Conservation (phyloP, 2,888 invertebrate species). For the Troilus luridus region DNA sequence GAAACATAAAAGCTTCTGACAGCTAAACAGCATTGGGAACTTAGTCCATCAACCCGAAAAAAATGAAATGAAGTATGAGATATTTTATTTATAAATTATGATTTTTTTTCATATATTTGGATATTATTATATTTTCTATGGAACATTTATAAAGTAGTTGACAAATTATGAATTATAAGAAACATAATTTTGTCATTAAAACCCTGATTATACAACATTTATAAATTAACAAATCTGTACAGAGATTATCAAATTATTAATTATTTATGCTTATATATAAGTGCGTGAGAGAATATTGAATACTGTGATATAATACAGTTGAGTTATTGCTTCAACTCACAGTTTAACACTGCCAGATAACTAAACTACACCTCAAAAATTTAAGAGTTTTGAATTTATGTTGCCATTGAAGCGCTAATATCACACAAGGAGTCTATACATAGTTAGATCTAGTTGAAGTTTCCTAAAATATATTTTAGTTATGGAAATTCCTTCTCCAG, state of each 20-base stretch:
- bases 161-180: neutral
- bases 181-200: neutral
- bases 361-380: slow-evolving; percentile 8
- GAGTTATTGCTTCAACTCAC: neutral
- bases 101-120: neutral
- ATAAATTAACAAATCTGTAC: neutral
- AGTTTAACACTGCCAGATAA: neutral
- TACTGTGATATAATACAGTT: neutral
- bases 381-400: neutral
- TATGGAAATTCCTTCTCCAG: neutral
- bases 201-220: neutral
- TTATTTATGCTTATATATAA: neutral
- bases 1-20: neutral
- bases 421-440: neutral
- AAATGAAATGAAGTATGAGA: neutral
- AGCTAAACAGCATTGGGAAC: neutral
- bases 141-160: neutral
- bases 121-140: neutral
- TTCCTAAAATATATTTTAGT: neutral
- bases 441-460: neutral
- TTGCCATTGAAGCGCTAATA: neutral
- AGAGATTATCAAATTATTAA: neutral
- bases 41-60: neutral
- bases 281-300: neutral
- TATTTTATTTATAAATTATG: neutral